Base-by-base conservation (phyloP, 2,888 invertebrate species). In the Ennomos quercinarius region DNA sequence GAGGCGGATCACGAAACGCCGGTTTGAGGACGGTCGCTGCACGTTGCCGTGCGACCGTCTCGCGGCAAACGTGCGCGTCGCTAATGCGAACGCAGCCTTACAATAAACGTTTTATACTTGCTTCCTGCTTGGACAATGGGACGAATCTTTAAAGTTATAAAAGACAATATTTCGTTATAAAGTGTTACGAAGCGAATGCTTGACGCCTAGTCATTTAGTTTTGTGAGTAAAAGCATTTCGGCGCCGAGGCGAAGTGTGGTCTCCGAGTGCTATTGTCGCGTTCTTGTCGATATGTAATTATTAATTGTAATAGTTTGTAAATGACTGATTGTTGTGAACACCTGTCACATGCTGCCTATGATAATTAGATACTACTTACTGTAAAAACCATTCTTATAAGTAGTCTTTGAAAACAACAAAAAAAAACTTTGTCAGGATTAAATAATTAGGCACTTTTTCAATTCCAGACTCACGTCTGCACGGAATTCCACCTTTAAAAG, bases 1-100 rank as follows among this genome's bases (percentile, higher is more conserved):
- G 96, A 96, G 91, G 94, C 95, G 70, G 96, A 96, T 79, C 96
- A 96, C 81, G 96, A 96, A 87, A 96, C 96, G 83, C 95, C 96
- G 68, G 96, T 96, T 84, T 96, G 94, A 95, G 90, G 86, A 58
- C 85, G 83, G 78, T 87, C 89, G 57, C 57, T 83, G 82, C 88
- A 84, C 81, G 80, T 81, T 53, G 83, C 84, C 71, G 83, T 84
- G 70, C 77, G 77, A 27, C 81, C 83, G 63, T 72, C 78, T 64
- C 70, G 72, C 61, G 64, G 64, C 48, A 72, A 69, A 51, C 81
- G 80, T 72, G 73, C 74, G 57, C 78, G 69, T 57, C 83, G 78
- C 76, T 78, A 78, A 77, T 64, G 57, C 56, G 57, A 43, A 47
- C 60, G 44, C 38, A 61, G 48, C 56, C 36, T 57, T 63, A 63